Base-by-base conservation (phyloP, 2,888 invertebrate genomes). In the Zygogramma bicolorata region DNA sequence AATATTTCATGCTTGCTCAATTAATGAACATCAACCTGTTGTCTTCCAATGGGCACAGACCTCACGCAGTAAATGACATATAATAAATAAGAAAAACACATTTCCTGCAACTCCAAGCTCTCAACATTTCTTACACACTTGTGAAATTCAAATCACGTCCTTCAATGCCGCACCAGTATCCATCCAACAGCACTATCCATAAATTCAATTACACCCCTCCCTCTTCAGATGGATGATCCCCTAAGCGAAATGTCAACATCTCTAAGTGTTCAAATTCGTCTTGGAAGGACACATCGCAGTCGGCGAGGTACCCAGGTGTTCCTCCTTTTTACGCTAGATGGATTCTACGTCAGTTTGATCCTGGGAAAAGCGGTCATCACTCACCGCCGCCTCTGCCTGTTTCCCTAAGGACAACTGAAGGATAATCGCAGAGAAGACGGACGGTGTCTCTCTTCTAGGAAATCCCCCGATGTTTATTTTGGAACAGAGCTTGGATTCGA, bases 191-290 rank as follows among this genome's bases (percentile, higher is more conserved):
- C 8, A 46, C 66, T 69, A 49, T 59, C 38, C 68, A 71, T 74
- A 74, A 74, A 70, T 71, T 69, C 74, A 67, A 71, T 71, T 67
- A 68, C 65, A 73, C 73, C 68, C 72, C 66, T 69, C 65, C 57
- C 62, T 15, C 68, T 71, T 66, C 61, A 66, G 73, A 82, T 81
- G 80, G 83, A 84, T 83, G 78, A 81, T 77, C 78, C 81, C 83
- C 79, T 84, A 84, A 84, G 84, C 83, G 84, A 84, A 83, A 83
- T 84, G 85, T 85, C 85, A 84, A 82, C 83, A 81, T 81, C 76
- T 77, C 79, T 84, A 84, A 84, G 84, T 84, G 83, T 79, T 80
- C 79, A 80, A 79, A 84, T 84, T 82, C 84, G 84, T 84, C 83
- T 83, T 79, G 80, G 57, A 66, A 70, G 73, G 75, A 70, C 74